Base-by-base conservation (phyloP, 1,140 invertebrate genomes). In the Zophobas morio region DNA sequence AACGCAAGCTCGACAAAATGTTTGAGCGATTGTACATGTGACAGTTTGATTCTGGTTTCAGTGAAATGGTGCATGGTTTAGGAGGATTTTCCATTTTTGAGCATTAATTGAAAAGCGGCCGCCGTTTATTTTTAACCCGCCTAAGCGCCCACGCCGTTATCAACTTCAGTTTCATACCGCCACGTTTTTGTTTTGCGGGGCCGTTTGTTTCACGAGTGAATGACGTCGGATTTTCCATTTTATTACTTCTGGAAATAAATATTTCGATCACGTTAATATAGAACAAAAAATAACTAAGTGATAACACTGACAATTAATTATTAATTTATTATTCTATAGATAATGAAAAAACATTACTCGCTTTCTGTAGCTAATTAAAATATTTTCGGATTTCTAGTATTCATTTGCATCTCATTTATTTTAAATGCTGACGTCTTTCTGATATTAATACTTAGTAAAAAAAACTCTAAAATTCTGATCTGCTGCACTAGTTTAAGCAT, bases 11-110 rank as follows among this genome's bases (percentile, higher is more conserved):
- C 56, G 35, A 49, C 42, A 76, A 56, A 32, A 70, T 37, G 63
- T 49, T 75, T 83, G 82, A 75, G 47, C 79, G 70, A 79, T 78
- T 80, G 78, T 56, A 66, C 77, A 63, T 82, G 80, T 83, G 82
- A 82, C 82, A 82, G 76, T 78, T 81, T 80, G 80, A 81, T 80
- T 83, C 80, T 81, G 79, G 81, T 79, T 81, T 80, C 79, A 79
- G 78, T 81, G 82, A 82, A 82, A 82, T 82, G 81, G 79, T 82
- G 81, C 82, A 80, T 81, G 79, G 81, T 83, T 79, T 78, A 76
- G 75, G 79, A 79, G 80, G 82, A 83, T 83, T 83, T 83, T 82
- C 82, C 82, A 83, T 83, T 83, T 83, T 83, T 83, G 79, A 80
- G 74, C 80, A 78, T 83, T 83, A 83, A 83, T 83, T 83, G 82